Percentiles rank a stretch among this genome's conserved stretches.
phyloP scores from a whole-genome alignment of 2,888 invertebrate genomes.

The Xanthostigma xanthostigma region DNA sequence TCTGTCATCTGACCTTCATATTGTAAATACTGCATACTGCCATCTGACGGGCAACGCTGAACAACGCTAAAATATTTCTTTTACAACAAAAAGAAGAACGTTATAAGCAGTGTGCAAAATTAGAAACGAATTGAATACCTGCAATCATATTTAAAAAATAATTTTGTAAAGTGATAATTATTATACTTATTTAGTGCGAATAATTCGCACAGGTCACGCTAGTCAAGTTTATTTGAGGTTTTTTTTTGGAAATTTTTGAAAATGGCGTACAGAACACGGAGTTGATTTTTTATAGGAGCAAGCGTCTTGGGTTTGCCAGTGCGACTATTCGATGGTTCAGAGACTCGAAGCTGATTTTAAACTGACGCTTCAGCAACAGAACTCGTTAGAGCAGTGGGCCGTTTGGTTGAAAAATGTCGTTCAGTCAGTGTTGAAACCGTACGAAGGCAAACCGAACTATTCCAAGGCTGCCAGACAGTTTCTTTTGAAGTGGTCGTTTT shows the following conservation, averaged over 20 bases:
- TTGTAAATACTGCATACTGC: no score
- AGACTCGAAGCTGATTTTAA: constrained; percentile 87
- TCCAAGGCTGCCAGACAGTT: constrained; percentile 80
- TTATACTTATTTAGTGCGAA: no score
- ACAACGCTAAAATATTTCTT: no score
- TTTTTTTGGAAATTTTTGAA: constrained; percentile 1
- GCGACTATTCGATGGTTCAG: constrained; percentile 66
- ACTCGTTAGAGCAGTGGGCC: constrained; percentile 94
- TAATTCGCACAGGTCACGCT: no score
- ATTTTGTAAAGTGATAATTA: no score
- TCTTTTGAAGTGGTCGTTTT: constrained; percentile 97
- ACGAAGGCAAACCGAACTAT: constrained; percentile 70
- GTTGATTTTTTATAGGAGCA: constrained; percentile 31
- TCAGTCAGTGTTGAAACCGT: constrained; percentile 73
- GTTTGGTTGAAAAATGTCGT: constrained; percentile 93
- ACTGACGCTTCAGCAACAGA: constrained; percentile 80
- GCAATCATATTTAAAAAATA: no score
- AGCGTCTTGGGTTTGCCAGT: constrained; percentile 97
- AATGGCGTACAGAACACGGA: neutral
- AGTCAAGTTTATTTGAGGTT: no score
- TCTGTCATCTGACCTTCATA: no score
- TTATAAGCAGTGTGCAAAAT: no score
- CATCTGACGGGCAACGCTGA: no score
- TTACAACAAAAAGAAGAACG: no score
- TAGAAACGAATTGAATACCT: no score